Evolutionary conservation across 1,140 invertebrate species (phyloP).

Genomic region (Lucilia sericata): DNA sequence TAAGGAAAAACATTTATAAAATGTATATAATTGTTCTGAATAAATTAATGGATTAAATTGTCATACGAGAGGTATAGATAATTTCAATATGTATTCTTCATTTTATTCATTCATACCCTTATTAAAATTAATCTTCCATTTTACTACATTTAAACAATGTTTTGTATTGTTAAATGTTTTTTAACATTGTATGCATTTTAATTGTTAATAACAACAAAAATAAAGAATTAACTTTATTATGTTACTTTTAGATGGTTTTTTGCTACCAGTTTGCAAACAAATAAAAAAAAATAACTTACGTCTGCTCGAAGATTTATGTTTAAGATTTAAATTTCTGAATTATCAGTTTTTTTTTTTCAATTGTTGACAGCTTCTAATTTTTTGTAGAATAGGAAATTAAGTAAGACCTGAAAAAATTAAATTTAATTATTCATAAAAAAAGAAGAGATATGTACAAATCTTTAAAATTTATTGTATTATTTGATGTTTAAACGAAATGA

Average conservation of each 20-base stretch:
- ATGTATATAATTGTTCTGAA: no score
- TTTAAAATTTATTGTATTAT: no score
- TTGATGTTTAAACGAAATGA: no score
- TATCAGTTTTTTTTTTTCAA: neutral
- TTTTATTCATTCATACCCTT: neutral
- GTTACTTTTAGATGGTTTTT: neutral
- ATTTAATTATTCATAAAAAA: no score
- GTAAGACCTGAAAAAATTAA: neutral
- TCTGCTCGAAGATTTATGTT: neutral
- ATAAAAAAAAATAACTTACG: neutral
- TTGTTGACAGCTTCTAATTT: conserved; percentile 8
- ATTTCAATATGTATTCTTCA: neutral
- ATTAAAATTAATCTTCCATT: neutral
- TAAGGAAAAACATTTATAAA: no score
- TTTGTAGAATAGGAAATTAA: conserved; percentile 12
- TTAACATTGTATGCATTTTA: conserved; percentile 3
- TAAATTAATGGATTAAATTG: no score
- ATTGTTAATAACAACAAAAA: neutral
- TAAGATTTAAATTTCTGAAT: neutral
- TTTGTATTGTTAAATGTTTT: neutral
- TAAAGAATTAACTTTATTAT: conserved; percentile 5
- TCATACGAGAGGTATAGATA: no score
- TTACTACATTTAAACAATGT: conserved; percentile 3
- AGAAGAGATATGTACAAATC: no score
- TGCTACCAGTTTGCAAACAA: neutral